These are phyloP conservation scores for Danaus plexippus DNA, from an alignment of 1,140 invertebrate genomes.

Conservation along the genomic window DNA sequence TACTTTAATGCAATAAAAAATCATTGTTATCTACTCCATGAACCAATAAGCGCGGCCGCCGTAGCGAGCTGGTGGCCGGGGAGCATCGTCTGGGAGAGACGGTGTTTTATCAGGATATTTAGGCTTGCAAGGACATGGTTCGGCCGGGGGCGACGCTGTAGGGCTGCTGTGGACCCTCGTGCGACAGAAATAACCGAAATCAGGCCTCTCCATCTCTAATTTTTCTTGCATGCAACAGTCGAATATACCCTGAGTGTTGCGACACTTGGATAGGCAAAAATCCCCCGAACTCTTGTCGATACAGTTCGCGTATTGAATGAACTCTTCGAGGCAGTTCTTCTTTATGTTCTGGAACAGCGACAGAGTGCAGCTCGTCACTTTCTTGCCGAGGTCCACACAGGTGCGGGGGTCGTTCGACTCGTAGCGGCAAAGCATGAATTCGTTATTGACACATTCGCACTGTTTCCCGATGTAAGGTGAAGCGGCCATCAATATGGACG, in stretches of 20 bases:
- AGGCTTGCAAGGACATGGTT: constrained; percentile 66
- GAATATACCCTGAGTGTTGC: constrained; percentile 86
- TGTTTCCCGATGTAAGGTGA: constrained; percentile 90
- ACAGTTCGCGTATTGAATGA: constrained; percentile 90
- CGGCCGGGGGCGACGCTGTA: constrained; percentile 69
- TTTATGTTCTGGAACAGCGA: constrained; percentile 92
- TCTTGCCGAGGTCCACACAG: constrained; percentile 91
- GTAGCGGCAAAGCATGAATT: constrained; percentile 91
- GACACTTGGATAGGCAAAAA: constrained; percentile 79
- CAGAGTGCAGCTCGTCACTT: constrained; percentile 90
- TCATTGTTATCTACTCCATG: constrained; percentile 37
- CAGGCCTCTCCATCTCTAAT: constrained; percentile 84
- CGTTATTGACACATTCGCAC: constrained; percentile 92
- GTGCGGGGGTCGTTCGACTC: constrained; percentile 89
- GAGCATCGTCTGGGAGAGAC: constrained; percentile 75
- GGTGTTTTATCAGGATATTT: constrained; percentile 73
- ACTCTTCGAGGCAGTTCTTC: constrained; percentile 85
- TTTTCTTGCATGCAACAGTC: constrained; percentile 91
- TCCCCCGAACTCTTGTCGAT: constrained; percentile 84
- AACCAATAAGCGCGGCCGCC: constrained; percentile 68
- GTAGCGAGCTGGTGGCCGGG: constrained; percentile 74
- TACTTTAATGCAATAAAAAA: no score
- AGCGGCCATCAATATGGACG: constrained; percentile 84
- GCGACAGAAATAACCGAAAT: constrained; percentile 87
- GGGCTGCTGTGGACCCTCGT: constrained; percentile 80